These are phyloP conservation scores for Microdon myrmicae DNA, from an alignment of 2,888 invertebrate genomes.

Conservation along the genomic window DNA sequence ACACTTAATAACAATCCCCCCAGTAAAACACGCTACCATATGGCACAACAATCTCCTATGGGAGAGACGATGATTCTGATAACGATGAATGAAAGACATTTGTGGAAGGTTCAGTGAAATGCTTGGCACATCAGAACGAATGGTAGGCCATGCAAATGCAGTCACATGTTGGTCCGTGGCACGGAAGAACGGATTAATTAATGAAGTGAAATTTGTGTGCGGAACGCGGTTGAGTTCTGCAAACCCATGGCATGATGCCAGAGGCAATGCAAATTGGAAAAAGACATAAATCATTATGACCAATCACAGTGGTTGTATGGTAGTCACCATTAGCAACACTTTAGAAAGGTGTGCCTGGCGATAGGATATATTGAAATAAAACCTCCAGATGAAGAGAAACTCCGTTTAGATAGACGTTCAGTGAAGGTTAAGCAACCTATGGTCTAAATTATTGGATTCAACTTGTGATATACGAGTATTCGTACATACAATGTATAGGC, in stretches of 20 bases:
- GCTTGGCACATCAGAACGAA: too few relatives aligned
- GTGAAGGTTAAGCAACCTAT: too few relatives aligned
- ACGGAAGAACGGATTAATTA: constrained; percentile 51
- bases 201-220: constrained; percentile 45
- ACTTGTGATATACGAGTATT: too few relatives aligned
- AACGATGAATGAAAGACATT: constrained; percentile 41
- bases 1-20: too few relatives aligned
- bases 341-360: constrained; percentile 43
- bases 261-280: constrained; percentile 23
- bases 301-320: constrained; percentile 34
- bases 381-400: too few relatives aligned
- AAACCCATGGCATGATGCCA: constrained; percentile 9
- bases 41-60: too few relatives aligned
- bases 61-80: constrained; percentile 40
- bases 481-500: too few relatives aligned
- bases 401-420: too few relatives aligned
- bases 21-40: constrained; percentile 39
- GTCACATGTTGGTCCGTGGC: constrained; percentile 35
- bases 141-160: constrained; percentile 33
- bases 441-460: too few relatives aligned
- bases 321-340: constrained; percentile 40
- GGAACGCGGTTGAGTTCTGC: not conserved
- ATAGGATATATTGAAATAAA: too few relatives aligned
- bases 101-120: too few relatives aligned
- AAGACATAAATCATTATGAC: constrained; percentile 37